Conservation (phyloP, 1,140 invertebrate genomes). For the Argopecten irradians region DNA sequence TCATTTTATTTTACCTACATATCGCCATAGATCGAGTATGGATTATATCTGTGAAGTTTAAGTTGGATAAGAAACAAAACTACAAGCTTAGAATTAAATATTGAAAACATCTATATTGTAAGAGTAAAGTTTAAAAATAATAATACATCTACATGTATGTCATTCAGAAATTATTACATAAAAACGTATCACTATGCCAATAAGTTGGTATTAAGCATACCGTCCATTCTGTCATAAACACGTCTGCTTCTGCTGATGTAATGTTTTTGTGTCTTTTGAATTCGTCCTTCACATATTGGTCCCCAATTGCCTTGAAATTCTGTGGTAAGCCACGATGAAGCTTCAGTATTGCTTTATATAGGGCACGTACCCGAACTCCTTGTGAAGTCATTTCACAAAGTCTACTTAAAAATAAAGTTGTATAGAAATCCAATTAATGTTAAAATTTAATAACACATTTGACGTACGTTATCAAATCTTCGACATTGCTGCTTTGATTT, state of each 20-base stretch:
- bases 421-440: neutral
- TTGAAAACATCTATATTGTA: neutral
- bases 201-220: slow-evolving; percentile 84
- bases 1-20: neutral
- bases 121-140: no score
- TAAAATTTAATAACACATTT: no score
- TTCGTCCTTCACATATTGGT: slow-evolving; percentile 91
- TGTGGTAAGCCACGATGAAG: slow-evolving; percentile 89
- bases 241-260: slow-evolving; percentile 82
- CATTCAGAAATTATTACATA: no score
- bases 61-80: slow-evolving; percentile 24
- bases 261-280: slow-evolving; percentile 92
- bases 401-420: neutral
- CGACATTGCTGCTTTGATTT: neutral
- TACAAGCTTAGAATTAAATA: neutral
- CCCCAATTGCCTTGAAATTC: slow-evolving; percentile 82
- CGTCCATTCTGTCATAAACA: slow-evolving; percentile 93
- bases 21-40: neutral
- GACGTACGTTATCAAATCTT: no score
- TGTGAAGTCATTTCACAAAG: slow-evolving; percentile 74
- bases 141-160: no score
- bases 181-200: no score
- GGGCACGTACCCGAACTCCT: slow-evolving; percentile 82
- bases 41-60: neutral
- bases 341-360: slow-evolving; percentile 93